Base-by-base conservation (phyloP, 2,113 vertebrate genomes). In the Phaethornis superciliosus region DNA sequence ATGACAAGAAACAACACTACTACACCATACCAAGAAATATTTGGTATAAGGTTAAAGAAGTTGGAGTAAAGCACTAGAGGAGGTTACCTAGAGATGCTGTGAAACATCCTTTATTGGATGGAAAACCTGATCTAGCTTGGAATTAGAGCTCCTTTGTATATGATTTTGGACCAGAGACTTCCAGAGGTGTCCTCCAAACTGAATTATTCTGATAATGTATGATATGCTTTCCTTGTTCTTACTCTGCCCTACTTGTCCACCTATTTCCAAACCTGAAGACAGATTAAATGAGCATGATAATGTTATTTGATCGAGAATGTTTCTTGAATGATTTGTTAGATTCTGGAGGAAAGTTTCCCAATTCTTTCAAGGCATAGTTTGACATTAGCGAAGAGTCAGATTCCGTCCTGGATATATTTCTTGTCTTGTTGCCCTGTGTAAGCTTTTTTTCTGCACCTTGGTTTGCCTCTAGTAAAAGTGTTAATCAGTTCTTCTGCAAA, bases 91-190 rank as follows among this genome's bases (percentile, higher is more conserved):
- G 32, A 64, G 22, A 16, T 33, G 8, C 5, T 82, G 33, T 47
- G 15, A 5, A 58, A 40, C 11, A 3, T 62, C 6, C 8, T 4
- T 52, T 85, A 35, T 52, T 42, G 44, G 12, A 16, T 67, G 15
- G 28, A 52, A 71, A 55, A 30, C 10, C 7, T 47, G 27, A 37
- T 14, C 3, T 22, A 33, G 22, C 15, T 42, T 6, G 1, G 16
- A 63, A 33, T 2, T n/a, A 0, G 0, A 3, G 0, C 28, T 56
- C 1, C 10, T 79, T 28, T 59, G 19, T 18, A 15, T 2, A 24
- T 18, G 3, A 23, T 16, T 71, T 19, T 82, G 42, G 35, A 51
- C 7, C 28, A 74, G 7, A 79, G 4, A 13, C 18, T 68, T 63
- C 19, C 21, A 32, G 49, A 74, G 12, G 24, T 74, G 49, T 56